These are phyloP conservation scores for Urocyon cinereoargenteus DNA, from an alignment of 2,797 vertebrate genomes.

Conservation along the genomic window DNA sequence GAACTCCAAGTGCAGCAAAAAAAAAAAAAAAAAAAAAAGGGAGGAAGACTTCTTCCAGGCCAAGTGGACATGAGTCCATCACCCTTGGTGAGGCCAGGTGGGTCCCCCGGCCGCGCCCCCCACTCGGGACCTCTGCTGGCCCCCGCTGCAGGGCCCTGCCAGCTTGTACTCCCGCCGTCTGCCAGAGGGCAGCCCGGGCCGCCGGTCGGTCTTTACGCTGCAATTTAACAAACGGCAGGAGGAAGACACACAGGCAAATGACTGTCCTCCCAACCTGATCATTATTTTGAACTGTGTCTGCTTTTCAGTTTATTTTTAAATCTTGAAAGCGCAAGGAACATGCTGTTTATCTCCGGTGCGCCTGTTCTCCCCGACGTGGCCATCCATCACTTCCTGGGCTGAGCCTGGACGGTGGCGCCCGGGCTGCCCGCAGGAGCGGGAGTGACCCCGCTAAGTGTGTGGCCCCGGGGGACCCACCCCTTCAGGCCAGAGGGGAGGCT, in stretches of 20 bases:
- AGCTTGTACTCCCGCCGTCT: fast-evolving
- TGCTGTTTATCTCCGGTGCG: neutral
- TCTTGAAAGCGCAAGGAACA: neutral
- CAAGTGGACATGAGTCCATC: neutral
- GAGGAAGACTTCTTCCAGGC: fast-evolving
- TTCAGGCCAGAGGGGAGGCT: fast-evolving
- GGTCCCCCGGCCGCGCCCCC: neutral
- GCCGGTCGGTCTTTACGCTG: fast-evolving
- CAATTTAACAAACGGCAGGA: neutral
- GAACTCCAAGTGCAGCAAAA: neutral
- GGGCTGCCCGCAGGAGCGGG: fast-evolving
- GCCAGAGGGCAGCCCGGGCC: neutral
- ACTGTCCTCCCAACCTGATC: neutral
- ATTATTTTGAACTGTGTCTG: constrained; percentile 25
- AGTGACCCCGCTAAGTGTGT: fast-evolving
- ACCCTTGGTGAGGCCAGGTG: neutral
- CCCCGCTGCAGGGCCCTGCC: fast-evolving
- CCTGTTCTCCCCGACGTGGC: neutral
- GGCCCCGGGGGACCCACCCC: neutral
- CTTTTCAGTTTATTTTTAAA: constrained; percentile 49
- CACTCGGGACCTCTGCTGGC: neutral
- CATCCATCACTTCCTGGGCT: fast-evolving
- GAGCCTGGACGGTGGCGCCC: neutral
- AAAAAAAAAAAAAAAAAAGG: fast-evolving
- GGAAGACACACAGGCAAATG: neutral